Conservation (phyloP, 1,140 invertebrate species). For the Drosophila sechellia region DNA sequence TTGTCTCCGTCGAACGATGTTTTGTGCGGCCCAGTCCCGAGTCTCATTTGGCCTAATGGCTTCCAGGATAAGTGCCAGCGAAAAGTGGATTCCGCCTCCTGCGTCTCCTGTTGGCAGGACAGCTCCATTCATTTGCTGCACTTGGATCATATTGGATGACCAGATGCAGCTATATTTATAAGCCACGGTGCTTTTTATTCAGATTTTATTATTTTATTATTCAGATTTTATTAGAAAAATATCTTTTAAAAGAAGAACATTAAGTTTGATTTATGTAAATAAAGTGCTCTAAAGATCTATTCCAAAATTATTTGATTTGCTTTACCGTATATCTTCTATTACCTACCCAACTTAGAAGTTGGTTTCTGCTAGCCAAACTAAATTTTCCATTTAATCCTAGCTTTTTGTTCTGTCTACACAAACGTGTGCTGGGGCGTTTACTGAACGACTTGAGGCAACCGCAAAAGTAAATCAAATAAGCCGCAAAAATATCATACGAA, state of each 20-base stretch:
- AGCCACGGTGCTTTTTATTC: not conserved
- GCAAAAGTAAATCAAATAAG: constrained; percentile 51
- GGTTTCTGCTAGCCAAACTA: not conserved
- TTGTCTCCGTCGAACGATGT: constrained; percentile 42
- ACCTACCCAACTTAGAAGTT: not conserved
- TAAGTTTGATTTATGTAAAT: too few species aligned
- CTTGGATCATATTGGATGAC: constrained; percentile 15
- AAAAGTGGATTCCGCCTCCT: constrained; percentile 5
- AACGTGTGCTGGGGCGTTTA: constrained; percentile 14
- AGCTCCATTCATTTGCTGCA: constrained; percentile 2
- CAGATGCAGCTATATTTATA: not conserved
- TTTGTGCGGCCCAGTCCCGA: constrained; percentile 13
- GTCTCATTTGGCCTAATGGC: constrained; percentile 47
- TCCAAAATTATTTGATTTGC: not conserved
- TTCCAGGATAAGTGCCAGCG: constrained; percentile 19
- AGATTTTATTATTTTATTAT: not conserved
- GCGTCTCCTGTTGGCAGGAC: not conserved
- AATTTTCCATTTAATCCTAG: constrained; percentile 7
- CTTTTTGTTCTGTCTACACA: not conserved
- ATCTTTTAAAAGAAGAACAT: too few species aligned
- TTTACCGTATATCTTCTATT: not conserved
- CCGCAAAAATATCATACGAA: constrained; percentile 49
- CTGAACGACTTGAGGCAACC: constrained; percentile 1
- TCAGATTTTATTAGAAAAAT: too few species aligned
- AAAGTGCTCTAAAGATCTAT: too few species aligned